Conservation (phyloP, 2,113 vertebrate genomes). For the Myrmecobius fasciatus region DNA sequence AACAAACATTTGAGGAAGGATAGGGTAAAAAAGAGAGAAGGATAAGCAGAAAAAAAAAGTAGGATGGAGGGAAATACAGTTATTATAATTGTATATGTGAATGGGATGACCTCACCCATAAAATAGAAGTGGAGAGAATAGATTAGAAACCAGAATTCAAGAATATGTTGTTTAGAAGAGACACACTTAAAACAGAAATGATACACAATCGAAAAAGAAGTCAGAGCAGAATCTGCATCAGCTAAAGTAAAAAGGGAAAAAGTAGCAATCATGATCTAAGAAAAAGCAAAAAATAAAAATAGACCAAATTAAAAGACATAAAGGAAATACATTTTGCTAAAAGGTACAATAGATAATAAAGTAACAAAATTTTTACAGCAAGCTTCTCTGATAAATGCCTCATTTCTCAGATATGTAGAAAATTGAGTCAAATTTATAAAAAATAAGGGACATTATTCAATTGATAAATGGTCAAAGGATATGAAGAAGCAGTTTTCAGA, state of each 20-base stretch:
- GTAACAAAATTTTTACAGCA: not conserved
- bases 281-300: not conserved
- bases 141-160: not conserved
- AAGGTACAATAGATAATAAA: not conserved
- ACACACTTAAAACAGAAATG: not conserved
- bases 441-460: not conserved
- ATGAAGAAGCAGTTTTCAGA: not conserved
- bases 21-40: not conserved
- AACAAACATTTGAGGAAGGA: not conserved
- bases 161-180: not conserved
- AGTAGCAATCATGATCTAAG: not conserved
- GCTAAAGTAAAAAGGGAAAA: not conserved
- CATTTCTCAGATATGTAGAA: not conserved
- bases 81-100: not conserved
- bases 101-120: not conserved
- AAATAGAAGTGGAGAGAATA: not conserved
- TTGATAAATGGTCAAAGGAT: not conserved
- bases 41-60: not conserved
- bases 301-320: not conserved
- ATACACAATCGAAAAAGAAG: not conserved
- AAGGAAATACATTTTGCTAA: not conserved
- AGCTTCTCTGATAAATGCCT: not conserved
- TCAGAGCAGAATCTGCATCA: not conserved
- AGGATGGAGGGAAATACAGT: not conserved
- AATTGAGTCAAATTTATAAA: not conserved